Conservation (phyloP, 2,797 vertebrate species). For the Mycteria americana region DNA sequence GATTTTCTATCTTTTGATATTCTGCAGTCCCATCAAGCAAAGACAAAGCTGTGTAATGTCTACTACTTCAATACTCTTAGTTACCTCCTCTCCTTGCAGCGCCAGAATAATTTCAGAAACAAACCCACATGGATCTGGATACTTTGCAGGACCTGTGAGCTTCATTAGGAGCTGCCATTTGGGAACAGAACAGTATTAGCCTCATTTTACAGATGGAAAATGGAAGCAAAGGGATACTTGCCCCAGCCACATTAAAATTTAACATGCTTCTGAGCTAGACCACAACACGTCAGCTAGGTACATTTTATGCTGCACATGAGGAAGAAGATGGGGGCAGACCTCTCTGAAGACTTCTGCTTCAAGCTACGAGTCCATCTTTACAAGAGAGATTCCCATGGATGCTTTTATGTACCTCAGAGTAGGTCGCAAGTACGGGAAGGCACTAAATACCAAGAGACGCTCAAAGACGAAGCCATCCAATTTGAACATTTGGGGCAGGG, state of each 20-base stretch:
- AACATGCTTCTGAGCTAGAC: neutral
- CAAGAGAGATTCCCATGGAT: fast-evolving
- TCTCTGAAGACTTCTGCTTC: neutral
- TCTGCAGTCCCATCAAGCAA: neutral
- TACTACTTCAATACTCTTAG: neutral
- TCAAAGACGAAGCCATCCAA: neutral
- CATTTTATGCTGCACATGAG: neutral
- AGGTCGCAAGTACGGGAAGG: neutral
- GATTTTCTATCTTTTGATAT: neutral
- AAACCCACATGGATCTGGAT: neutral
- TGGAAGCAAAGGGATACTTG: neutral
- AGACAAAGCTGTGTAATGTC: neutral
- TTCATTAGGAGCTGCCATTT: neutral
- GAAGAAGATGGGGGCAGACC: neutral
- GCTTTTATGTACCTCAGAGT: neutral
- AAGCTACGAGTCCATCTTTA: neutral
- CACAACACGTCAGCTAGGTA: neutral
- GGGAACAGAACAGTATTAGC: neutral
- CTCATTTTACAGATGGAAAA: neutral
- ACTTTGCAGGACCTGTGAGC: neutral
- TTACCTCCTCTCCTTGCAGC: neutral
- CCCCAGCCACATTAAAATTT: neutral
- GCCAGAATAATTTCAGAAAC: neutral
- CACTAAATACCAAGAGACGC: neutral
- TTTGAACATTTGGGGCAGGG: neutral